Evolutionary conservation across 2,113 vertebrate genomes (phyloP).

Genomic region (Misgurnus mizolepis): DNA sequence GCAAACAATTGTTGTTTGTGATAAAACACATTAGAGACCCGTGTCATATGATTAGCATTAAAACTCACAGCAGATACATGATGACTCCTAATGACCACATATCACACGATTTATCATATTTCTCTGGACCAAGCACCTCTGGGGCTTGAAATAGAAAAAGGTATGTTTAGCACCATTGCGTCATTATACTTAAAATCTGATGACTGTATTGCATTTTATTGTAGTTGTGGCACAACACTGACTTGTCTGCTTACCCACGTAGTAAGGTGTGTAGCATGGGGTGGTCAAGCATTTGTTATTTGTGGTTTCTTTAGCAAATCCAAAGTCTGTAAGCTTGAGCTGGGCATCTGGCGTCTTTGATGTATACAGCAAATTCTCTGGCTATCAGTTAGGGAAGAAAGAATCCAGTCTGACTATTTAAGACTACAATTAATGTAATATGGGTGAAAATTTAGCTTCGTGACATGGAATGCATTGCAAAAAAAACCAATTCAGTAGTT

Average conservation of each 20-base stretch:
- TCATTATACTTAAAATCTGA: neutral
- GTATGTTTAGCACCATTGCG: neutral
- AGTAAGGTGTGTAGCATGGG: constrained; percentile 87
- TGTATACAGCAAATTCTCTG: constrained; percentile 85
- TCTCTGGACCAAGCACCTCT: constrained; percentile 88
- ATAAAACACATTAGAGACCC: neutral
- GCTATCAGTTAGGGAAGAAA: constrained; percentile 67
- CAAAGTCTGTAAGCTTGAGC: constrained; percentile 86
- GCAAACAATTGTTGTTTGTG: neutral
- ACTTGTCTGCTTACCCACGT: constrained; percentile 77
- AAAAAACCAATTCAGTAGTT: too few species aligned
- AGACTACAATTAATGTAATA: too few species aligned
- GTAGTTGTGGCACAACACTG: neutral
- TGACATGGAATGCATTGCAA: neutral
- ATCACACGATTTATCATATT: constrained; percentile 90
- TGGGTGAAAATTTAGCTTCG: neutral
- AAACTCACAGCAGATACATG: constrained; percentile 88
- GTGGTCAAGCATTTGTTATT: constrained; percentile 85
- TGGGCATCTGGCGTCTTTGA: constrained; percentile 81
- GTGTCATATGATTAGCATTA: neutral
- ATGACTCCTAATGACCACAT: constrained; percentile 91
- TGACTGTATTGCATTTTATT: neutral
- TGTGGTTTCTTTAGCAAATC: constrained; percentile 88
- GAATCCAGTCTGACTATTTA: neutral
- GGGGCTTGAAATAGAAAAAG: constrained; percentile 71